These are phyloP conservation scores for Omphaloscelis lunosa DNA, from an alignment of 2,888 invertebrate species.

Conservation along the genomic window DNA sequence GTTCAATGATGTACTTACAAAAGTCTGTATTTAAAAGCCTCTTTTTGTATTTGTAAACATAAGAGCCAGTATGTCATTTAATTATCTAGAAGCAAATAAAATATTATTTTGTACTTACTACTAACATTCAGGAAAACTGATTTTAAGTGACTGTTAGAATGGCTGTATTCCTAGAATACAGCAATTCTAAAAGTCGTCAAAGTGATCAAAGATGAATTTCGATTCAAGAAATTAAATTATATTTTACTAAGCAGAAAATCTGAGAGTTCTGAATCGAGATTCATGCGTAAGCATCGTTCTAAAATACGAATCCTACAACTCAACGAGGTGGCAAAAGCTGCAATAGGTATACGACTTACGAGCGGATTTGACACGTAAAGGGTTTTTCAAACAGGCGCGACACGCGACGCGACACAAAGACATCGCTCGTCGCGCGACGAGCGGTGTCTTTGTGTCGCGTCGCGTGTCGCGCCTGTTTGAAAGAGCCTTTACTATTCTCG, in stretches of 20 bases:
- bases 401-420: no score
- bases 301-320: background rate
- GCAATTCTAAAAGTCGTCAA: no score
- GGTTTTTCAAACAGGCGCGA: no score
- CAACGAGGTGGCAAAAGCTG: conserved; percentile 10
- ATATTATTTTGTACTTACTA: conserved; percentile 34
- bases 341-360: conserved; percentile 17
- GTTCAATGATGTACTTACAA: background rate
- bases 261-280: background rate
- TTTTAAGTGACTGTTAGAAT: background rate
- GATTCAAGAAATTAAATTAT: background rate
- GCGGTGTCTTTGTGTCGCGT: no score
- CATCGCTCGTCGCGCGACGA: no score
- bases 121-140: conserved; percentile 8
- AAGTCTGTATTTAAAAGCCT: background rate
- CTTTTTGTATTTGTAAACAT: conserved; percentile 13
- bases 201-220: conserved; percentile 4
- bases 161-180: no score
- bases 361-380: conserved; percentile 45
- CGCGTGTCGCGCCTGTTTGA: no score
- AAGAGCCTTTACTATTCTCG: conserved; percentile 31
- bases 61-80: conserved; percentile 45
- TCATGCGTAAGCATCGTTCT: background rate
- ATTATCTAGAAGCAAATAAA: conserved; percentile 27
- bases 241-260: background rate